Evolutionary conservation across 1,140 invertebrate species (phyloP).

Genomic region (Pseudobourletiella spinata): DNA sequence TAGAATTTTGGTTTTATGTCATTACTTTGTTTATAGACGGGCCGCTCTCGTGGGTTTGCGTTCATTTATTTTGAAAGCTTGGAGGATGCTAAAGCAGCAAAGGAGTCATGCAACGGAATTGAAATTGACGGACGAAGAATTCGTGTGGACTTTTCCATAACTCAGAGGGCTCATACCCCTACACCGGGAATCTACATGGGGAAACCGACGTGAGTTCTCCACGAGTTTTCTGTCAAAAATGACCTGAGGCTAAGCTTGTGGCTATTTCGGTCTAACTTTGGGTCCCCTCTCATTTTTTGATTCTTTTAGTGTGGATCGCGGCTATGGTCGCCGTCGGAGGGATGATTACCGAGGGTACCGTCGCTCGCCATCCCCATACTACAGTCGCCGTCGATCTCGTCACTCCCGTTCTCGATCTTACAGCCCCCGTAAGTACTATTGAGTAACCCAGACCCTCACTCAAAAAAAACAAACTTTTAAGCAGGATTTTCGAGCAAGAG

Average conservation of each 20-base stretch:
- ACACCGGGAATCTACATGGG: constrained; percentile 98
- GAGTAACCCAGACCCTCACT: neutral
- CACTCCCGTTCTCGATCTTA: constrained; percentile 72
- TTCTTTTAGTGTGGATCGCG: constrained; percentile 1
- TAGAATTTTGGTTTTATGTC: too few species aligned
- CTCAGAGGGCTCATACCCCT: constrained; percentile 91
- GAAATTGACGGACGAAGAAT: constrained; percentile 85
- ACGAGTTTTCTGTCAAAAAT: too few species aligned
- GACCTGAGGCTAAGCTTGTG: too few species aligned
- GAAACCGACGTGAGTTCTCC: constrained; percentile 73
- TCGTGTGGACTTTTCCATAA: constrained; percentile 93
- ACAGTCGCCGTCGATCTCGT: constrained; percentile 44
- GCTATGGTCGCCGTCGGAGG: constrained; percentile 24
- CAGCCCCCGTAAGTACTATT: constrained; percentile 57
- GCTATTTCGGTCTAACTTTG: too few species aligned
- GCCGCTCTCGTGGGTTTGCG: constrained; percentile 87
- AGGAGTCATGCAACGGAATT: constrained; percentile 85
- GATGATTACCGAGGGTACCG: constrained; percentile 41
- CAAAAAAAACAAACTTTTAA: neutral
- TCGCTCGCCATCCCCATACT: constrained; percentile 55
- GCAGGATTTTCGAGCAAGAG: too few species aligned
- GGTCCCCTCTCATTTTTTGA: too few species aligned
- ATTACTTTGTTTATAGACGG: constrained; percentile 37
- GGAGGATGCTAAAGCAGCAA: constrained; percentile 86
- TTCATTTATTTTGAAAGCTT: constrained; percentile 90